Evolutionary conservation across 2,113 vertebrate genomes (phyloP), one percentile per base, ranked within the genome.

Genomic region (Sarotherodon lohbergeri): DNA sequence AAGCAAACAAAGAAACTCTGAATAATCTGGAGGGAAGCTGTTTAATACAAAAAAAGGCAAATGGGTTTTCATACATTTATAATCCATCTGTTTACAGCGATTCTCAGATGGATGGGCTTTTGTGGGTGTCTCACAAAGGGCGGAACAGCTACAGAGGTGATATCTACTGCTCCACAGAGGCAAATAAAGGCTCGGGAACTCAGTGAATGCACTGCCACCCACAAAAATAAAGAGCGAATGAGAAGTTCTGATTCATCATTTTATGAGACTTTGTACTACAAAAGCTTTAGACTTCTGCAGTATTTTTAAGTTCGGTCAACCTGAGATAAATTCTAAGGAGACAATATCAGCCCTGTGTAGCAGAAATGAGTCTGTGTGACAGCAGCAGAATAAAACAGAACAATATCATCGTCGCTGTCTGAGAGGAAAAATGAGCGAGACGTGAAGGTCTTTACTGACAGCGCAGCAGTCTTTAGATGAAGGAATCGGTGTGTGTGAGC

Each of bases 31-130:
- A 91, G 81, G 78, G 90, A 88, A 88, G 80, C 55, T 87, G 71
- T 87, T 82, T 52, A 24, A 54, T 71, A 84, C 86, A 22, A 89
- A 90, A 61, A 50, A 46, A 9, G 90, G 71, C 86, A 57, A 88
- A 89, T 85, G 61, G 61, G 6, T 71, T 93, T 91, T 83, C 85
- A 80, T 83, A 84, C 91, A 84, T 95, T 86, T 93, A 92, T 86
- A 93, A 95, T 95, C 87, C 82, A 85, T 90, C 81, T 93, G 91
- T 95, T 94, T 93, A 89, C 90, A 95, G 94, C 94, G 91, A 95
- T 93, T 93, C 90, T 89, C 36, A 56, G 52, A 84, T 71, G 78
- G 48, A 48, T 80, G 85, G 76, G 80, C 88, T 93, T 93, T 94
- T 93, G 85, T 92, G 61, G 79, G 66, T 54, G 86, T 81, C 83